Conservation (phyloP, 2,113 vertebrate genomes). For the Gobiocypris rarus region DNA sequence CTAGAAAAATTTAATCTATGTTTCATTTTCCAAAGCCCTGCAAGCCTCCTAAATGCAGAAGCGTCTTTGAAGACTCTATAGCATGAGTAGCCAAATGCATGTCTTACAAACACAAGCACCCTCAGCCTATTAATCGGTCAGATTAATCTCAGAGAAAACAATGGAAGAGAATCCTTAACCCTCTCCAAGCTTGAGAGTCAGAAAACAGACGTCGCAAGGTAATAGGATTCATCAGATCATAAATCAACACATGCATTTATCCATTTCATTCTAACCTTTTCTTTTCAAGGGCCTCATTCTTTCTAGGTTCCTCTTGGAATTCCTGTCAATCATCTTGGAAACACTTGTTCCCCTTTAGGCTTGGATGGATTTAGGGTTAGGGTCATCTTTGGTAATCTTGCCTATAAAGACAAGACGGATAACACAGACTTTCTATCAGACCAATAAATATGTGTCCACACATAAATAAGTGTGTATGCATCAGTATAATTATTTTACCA, state of each 20-base stretch:
- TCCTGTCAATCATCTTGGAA: slow-evolving; percentile 22
- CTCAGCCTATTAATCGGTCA: not conserved
- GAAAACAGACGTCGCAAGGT: not conserved
- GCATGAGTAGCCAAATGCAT: slow-evolving; percentile 15
- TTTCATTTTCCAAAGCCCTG: not conserved
- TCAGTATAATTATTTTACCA: not conserved
- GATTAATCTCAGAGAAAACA: not conserved
- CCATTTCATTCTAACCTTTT: no score
- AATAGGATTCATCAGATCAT: not conserved
- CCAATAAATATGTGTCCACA: not conserved
- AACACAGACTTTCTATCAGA: not conserved
- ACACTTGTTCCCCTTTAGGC: slow-evolving; percentile 1
- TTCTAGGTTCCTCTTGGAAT: not conserved
- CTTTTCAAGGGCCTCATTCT: no score
- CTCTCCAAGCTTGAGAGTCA: not conserved
- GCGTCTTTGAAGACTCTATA: slow-evolving; percentile 9
- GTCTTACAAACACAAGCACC: slow-evolving; percentile 26
- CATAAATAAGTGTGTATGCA: no score
- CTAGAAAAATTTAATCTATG: slow-evolving; percentile 6
- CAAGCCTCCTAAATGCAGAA: not conserved
- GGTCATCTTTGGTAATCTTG: not conserved
- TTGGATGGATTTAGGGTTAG: not conserved
- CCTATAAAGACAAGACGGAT: not conserved
- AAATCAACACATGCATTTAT: not conserved
- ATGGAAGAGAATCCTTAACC: not conserved